Conservation (phyloP, 1,140 invertebrate species). For the Apolygus lucorum region DNA sequence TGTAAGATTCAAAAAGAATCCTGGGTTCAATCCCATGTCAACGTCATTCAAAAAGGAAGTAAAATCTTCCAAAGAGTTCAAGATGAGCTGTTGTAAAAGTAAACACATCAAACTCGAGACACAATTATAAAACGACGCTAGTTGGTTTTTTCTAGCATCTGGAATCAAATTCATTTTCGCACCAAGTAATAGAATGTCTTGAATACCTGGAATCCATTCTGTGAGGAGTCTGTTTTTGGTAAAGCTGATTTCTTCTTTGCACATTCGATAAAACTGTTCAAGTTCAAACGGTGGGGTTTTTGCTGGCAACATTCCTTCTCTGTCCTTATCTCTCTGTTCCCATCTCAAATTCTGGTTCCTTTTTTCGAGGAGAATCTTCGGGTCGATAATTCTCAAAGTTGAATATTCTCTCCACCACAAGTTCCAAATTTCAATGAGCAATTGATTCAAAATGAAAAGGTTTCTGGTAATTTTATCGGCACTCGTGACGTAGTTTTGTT, state of each 20-base stretch:
- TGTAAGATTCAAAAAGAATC: constrained; percentile 62
- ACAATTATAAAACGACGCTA: constrained; percentile 73
- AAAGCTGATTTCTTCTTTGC: constrained; percentile 43
- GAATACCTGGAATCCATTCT: constrained; percentile 52
- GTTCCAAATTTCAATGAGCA: constrained; percentile 22
- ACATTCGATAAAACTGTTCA: constrained; percentile 32
- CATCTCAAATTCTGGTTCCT: neutral
- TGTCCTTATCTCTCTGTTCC: neutral
- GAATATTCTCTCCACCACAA: constrained; percentile 14
- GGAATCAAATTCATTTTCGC: constrained; percentile 40
- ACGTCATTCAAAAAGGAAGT: constrained; percentile 65
- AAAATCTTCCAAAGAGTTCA: constrained; percentile 72
- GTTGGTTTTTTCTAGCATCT: constrained; percentile 54
- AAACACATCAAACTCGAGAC: constrained; percentile 77
- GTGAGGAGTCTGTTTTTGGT: constrained; percentile 45
- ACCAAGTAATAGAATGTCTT: constrained; percentile 38
- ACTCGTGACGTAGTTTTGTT: constrained; percentile 24
- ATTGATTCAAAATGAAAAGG: constrained; percentile 11
- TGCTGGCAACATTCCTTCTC: neutral
- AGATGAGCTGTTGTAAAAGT: constrained; percentile 66
- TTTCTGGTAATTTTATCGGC: constrained; percentile 3
- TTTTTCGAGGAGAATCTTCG: neutral
- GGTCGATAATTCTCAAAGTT: neutral
- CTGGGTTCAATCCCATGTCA: constrained; percentile 60
- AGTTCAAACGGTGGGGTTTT: constrained; percentile 23